Base-by-base conservation (phyloP, 2,113 vertebrate genomes). In the Gallinago media region DNA sequence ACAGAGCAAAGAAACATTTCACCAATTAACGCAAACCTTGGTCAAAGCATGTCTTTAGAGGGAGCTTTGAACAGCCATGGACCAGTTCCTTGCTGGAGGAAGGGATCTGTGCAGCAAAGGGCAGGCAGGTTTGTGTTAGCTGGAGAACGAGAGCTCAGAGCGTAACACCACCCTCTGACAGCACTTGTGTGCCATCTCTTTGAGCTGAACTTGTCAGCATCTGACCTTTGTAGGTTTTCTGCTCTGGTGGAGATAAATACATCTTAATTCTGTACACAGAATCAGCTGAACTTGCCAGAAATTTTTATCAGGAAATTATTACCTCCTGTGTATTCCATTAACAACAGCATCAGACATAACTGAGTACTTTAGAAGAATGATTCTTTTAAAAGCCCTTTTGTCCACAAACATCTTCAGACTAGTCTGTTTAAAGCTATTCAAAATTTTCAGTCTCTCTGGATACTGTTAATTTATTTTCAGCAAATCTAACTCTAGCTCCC, bases 1-100 rank as follows among this genome's bases (percentile, higher is more conserved):
- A 89, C 32, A 63, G 65, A 58, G 65, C 85, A 93, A 85, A 52
- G 42, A 85, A 89, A 71, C 19, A 56, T 96, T 95, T 89, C 19
- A 77, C 61, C 72, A 94, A 70, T 80, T 77, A 88, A 61, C 42
- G 58, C 34, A 86, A 88, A 38, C 14, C 19, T 66, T 55, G 17
- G 9, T 47, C 62, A 47, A 42, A 5, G 3, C 8, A n/a, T 44
- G 12, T 59, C 34, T 94, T 68, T 72, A 31, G 72, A 89, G 93
- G 55, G 38, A 92, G 47, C 22, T 22, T 13, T 36, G 49, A 71
- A 36, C 11, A 58, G 32, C 22, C 65, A 11, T 3, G 3, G 62
- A 50, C 31, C 18, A 49, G 7, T 18, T 70, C 15, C 47, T 59
- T 78, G 44, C 46, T 27, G 66, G 13, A 91, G 46, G 42, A 89